Base-by-base conservation (phyloP, 2,113 vertebrate species). In the Sylvicapra grimmia region DNA sequence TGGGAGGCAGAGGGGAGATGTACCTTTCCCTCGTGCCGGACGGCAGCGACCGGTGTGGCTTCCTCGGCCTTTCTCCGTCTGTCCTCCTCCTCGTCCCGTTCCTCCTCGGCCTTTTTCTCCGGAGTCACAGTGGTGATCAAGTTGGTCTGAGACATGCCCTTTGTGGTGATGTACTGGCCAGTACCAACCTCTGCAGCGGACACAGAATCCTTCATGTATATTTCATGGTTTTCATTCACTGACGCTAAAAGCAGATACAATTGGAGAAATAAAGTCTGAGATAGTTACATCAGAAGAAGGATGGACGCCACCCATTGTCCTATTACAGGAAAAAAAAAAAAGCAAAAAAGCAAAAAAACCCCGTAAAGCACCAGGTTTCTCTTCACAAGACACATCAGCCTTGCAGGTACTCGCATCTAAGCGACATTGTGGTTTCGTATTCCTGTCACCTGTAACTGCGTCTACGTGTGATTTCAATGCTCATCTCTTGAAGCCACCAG, bases 161-260 rank as follows among this genome's bases (percentile, higher is more conserved):
- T 99, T 97, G 99, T 99, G 54, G 99, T 99, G 95, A 99, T 98
- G 96, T 99, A 99, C 98, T 99, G 99, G 97, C 99, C 99, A 47
- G 99, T 99, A 97, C 99, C 99, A 99, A 99, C 99, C 98, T 99
- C 99, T 99, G 99, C 98, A 99, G 99, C 99, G 92, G 99, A 99
- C 97, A 99, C 97, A 97, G 98, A 99, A 99, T 99, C 99, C 99
- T 99, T 99, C 99, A 99, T 99, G 98, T 99, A 99, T 94, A 99
- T 99, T 98, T 99, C 99, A 97, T 99, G 99, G 99, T 99, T 99
- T 99, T 99, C 99, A 98, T 98, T 99, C 96, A 99, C 99, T 98
- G 99, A 99, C 1, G 99, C 99, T 99, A 99, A 98, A 99, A 99
- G 99, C 98, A 99, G 99, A 99, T 98, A 98, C 93, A 98, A 98